A percentile compares a stretch with the other conserved stretches of the same genome.
phyloP scores from a whole-genome alignment of 1,140 invertebrate genomes.

The Drosophila oshimai region DNA sequence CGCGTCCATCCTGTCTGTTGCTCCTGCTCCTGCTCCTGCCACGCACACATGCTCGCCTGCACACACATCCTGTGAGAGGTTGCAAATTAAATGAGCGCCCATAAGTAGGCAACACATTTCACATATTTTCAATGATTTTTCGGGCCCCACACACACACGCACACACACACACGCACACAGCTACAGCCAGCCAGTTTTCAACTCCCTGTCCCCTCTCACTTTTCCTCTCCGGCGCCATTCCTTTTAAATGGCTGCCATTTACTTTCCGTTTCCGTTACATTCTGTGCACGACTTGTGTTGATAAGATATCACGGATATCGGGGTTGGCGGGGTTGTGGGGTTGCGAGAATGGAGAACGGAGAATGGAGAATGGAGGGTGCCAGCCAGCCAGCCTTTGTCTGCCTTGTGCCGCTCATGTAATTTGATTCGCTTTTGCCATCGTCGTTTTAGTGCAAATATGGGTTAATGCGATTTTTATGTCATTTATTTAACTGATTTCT shows the following conservation, averaged over 20 bases:
- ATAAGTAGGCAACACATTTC: slow-evolving; percentile 53
- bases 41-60: neutral
- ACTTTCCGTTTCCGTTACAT: slow-evolving; percentile 77
- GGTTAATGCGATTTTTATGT: slow-evolving; percentile 80
- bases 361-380: neutral
- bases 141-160: slow-evolving; percentile 1
- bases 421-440: slow-evolving; percentile 60
- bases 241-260: slow-evolving; percentile 66
- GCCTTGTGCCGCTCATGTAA: slow-evolving; percentile 44
- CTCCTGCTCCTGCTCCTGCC: neutral
- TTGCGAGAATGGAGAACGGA: neutral
- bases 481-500: slow-evolving; percentile 66
- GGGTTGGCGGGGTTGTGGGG: neutral
- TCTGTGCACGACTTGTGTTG: slow-evolving; percentile 70
- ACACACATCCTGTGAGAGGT: slow-evolving; percentile 10
- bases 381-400: slow-evolving; percentile 26
- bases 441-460: slow-evolving; percentile 70
- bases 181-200: slow-evolving; percentile 11
- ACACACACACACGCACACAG: neutral
- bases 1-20: slow-evolving; percentile 33
- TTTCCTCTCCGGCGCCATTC: neutral
- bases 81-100: slow-evolving; percentile 48
- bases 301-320: slow-evolving; percentile 63
- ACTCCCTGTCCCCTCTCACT: neutral
- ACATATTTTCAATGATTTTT: slow-evolving; percentile 40